Conservation (phyloP, 2,113 vertebrate genomes). For the Probosciger aterrimus region DNA sequence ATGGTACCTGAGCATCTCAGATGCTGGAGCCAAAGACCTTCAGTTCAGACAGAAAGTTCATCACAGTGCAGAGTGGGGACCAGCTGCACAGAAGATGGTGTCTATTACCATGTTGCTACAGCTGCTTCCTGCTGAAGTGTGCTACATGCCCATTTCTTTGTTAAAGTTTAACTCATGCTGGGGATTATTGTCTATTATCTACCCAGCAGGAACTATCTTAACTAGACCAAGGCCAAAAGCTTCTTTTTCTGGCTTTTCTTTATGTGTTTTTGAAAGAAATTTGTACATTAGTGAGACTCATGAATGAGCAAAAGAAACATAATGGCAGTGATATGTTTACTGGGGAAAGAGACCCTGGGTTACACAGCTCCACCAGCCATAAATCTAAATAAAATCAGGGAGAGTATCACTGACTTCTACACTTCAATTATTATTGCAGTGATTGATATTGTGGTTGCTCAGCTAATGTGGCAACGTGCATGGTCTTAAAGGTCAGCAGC, state of each 20-base stretch:
- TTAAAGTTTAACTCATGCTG: conserved; percentile 23
- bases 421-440: conserved; percentile 15
- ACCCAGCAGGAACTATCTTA: not conserved
- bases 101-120: not conserved
- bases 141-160: not conserved
- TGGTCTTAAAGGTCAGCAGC: conserved; percentile 39
- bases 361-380: not conserved
- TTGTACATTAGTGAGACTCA: not conserved
- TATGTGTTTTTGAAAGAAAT: not conserved
- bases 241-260: not conserved
- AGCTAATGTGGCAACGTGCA: not conserved
- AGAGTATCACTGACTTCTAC: not conserved
- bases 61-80: not conserved
- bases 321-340: not conserved
- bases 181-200: not conserved
- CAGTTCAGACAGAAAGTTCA: not conserved
- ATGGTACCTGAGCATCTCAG: not conserved
- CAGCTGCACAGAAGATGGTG: not conserved
- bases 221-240: not conserved
- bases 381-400: conserved; percentile 20
- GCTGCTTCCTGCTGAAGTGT: not conserved
- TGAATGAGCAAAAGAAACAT: not conserved
- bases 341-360: not conserved
- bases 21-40: not conserved
- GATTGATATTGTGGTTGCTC: conserved; percentile 28